These are phyloP conservation scores for Orientallactaga bullata DNA, from an alignment of 2,113 vertebrate genomes.

Conservation along the genomic window DNA sequence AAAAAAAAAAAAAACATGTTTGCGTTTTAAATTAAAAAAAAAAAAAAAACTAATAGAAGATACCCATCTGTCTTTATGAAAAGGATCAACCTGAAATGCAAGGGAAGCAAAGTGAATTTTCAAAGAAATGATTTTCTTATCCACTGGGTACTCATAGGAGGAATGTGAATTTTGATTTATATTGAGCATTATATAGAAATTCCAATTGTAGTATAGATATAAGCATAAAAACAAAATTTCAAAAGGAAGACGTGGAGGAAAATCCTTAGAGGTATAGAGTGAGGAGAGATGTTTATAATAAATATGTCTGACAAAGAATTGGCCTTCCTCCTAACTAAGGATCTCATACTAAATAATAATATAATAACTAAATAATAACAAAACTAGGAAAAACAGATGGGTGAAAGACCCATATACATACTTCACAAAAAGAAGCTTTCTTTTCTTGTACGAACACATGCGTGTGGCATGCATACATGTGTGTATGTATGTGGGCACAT, in stretches of 20 bases:
- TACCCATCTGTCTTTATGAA: conserved; percentile 41
- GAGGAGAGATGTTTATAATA: not conserved
- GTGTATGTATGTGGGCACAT: too few species aligned
- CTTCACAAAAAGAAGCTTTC: conserved; percentile 4
- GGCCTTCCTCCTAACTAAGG: not conserved
- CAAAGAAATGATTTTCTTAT: conserved; percentile 23
- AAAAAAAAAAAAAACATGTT: too few species aligned
- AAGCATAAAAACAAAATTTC: conserved; percentile 41
- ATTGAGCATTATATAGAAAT: conserved; percentile 13
- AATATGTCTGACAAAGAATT: not conserved
- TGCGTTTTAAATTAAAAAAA: conserved; percentile 53
- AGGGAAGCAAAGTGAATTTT: not conserved
- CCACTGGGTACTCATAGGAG: not conserved
- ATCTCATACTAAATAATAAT: not conserved
- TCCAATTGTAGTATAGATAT: not conserved
- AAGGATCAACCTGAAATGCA: conserved; percentile 12
- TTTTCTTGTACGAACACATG: too few species aligned
- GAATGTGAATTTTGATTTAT: conserved; percentile 51
- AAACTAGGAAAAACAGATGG: not conserved
- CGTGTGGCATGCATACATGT: too few species aligned
- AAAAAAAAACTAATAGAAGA: not conserved
- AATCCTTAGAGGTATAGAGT: not conserved
- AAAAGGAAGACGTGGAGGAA: conserved; percentile 15
- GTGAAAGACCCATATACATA: not conserved
- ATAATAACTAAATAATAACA: too few species aligned